phyloP scores from a whole-genome alignment of 2,113 vertebrate species.

The Scomber colias region DNA sequence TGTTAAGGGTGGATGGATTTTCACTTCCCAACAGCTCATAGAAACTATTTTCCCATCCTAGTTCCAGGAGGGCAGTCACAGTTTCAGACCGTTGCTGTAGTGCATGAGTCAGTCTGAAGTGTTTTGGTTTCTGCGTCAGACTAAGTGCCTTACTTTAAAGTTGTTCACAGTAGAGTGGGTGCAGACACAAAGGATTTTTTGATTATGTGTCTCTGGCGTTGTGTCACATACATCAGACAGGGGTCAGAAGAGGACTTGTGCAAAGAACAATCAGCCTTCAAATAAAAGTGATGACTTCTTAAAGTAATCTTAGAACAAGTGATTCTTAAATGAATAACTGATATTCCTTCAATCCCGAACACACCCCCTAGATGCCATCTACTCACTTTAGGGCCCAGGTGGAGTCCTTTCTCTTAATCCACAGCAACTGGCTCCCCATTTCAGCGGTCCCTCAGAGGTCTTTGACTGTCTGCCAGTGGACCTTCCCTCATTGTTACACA shows the following conservation, averaged over 20 bases:
- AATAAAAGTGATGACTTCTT: not conserved
- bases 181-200: not conserved
- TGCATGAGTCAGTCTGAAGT: not conserved
- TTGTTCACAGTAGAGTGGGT: not conserved
- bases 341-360: not conserved
- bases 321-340: constrained; percentile 13
- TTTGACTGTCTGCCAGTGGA: too few species aligned
- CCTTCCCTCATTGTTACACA: too few species aligned
- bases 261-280: not conserved
- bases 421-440: too few species aligned
- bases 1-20: constrained; percentile 2
- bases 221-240: not conserved
- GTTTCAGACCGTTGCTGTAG: not conserved
- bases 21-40: not conserved
- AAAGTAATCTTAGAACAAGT: not conserved
- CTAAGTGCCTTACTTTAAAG: not conserved
- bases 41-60: not conserved
- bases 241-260: not conserved
- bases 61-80: not conserved
- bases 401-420: too few species aligned
- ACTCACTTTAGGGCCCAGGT: too few species aligned
- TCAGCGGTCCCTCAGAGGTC: too few species aligned
- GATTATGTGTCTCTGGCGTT: not conserved
- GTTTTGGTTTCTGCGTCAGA: constrained; percentile 5
- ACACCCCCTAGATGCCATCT: too few species aligned